Percentiles rank a stretch among this genome's conserved stretches.
Conservation (phyloP, 2,888 invertebrate genomes). For the Ophioninae sp. region DNA sequence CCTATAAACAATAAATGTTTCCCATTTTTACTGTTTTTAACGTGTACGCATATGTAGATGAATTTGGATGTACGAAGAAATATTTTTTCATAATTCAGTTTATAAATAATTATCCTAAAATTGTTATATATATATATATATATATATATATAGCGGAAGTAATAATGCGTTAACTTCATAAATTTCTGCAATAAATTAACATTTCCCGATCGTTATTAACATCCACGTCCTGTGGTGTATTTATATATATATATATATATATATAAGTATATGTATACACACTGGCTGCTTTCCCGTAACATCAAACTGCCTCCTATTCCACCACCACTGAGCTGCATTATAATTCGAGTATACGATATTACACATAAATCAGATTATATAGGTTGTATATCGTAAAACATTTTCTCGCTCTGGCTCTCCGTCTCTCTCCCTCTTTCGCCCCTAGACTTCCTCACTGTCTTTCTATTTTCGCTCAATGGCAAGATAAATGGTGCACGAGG, state of each 20-base stretch:
- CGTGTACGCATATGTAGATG: no score
- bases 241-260: background rate
- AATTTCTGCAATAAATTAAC: no score
- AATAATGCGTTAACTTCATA: no score
- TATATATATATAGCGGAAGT: no score
- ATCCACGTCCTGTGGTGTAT: background rate
- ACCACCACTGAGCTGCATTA: background rate
- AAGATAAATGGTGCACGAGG: background rate
- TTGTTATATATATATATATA: no score
- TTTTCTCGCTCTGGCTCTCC: background rate
- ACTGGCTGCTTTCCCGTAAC: background rate
- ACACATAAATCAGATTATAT: background rate
- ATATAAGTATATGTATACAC: no score
- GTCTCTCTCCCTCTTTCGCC: background rate
- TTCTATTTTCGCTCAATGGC: background rate
- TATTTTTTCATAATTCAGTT: no score
- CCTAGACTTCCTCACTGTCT: background rate
- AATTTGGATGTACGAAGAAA: no score
- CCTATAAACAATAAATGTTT: no score
- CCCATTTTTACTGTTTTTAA: no score
- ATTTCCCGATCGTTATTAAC: no score
- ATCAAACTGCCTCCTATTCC: background rate
- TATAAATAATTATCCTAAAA: no score
- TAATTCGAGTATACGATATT: slow-evolving; percentile 6
- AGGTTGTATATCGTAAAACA: background rate